A percentile compares a stretch with the other conserved stretches of the same genome.
These are phyloP conservation scores for Epirrita christyi DNA, from an alignment of 2,888 invertebrate genomes.

Conservation along the genomic window DNA sequence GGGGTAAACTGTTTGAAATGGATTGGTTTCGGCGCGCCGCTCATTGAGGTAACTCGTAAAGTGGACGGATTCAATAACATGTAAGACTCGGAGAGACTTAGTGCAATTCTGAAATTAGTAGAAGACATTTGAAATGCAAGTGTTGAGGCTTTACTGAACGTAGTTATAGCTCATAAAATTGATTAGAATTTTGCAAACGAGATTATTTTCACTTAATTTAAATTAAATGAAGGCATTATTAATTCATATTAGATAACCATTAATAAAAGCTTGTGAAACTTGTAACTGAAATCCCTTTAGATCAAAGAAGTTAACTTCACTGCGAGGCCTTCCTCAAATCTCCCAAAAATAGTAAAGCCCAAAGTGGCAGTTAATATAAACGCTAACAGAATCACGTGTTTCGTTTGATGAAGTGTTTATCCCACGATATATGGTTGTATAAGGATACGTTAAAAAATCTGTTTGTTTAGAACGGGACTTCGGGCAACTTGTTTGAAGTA, in stretches of 20 bases:
- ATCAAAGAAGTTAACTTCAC: slow-evolving; percentile 8
- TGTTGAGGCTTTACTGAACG: no score
- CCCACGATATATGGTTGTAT: slow-evolving; percentile 39
- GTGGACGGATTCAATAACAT: background rate
- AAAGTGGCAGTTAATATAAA: slow-evolving; percentile 48
- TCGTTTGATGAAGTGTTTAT: slow-evolving; percentile 43
- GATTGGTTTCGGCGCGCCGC: slow-evolving; percentile 24
- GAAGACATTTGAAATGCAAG: no score
- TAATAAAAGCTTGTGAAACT: background rate
- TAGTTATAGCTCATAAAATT: no score
- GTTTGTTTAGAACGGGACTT: slow-evolving; percentile 26
- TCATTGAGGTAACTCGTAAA: slow-evolving; percentile 8
- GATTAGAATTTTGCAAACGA: no score
- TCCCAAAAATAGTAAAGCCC: slow-evolving; percentile 49
- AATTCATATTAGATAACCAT: no score
- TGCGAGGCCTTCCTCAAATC: slow-evolving; percentile 7
- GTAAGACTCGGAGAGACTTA: no score
- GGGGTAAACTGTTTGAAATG: slow-evolving; percentile 35
- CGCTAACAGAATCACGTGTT: slow-evolving; percentile 38
- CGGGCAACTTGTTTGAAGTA: slow-evolving; percentile 25
- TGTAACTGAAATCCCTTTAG: background rate
- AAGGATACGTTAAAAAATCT: slow-evolving; percentile 39
- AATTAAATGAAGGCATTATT: no score
- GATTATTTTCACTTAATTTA: no score
- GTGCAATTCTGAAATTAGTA: no score